Conservation (phyloP, 1,140 invertebrate species). For the Drosophila pruinosa region DNA sequence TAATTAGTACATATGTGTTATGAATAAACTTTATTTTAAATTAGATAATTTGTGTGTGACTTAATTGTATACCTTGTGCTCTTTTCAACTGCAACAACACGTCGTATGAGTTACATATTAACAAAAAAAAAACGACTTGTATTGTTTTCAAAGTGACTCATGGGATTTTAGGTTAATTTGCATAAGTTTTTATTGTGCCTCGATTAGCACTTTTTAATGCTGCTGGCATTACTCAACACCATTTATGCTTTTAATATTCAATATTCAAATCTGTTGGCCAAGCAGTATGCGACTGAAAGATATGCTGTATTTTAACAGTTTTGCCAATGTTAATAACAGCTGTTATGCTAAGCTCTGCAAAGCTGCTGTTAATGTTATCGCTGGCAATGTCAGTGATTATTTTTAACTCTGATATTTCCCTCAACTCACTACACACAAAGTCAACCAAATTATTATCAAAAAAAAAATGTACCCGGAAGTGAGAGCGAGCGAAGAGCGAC, state of each 20-base stretch:
- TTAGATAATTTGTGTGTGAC: neutral
- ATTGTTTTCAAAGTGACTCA: neutral
- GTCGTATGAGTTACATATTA: constrained; percentile 7
- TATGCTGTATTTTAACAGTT: too few relatives aligned
- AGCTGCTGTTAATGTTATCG: neutral
- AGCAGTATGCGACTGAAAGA: too few relatives aligned
- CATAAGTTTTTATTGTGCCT: too few relatives aligned
- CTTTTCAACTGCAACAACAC: neutral
- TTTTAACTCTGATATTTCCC: too few relatives aligned
- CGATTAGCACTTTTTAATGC: neutral
- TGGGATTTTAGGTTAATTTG: too few relatives aligned
- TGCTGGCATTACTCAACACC: neutral
- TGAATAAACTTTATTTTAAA: neutral
- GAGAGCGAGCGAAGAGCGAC: too few relatives aligned
- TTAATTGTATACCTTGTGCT: neutral
- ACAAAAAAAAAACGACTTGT: neutral
- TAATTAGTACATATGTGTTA: neutral
- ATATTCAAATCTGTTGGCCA: too few relatives aligned
- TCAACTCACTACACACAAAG: too few relatives aligned
- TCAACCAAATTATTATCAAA: too few relatives aligned
- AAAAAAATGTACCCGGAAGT: neutral
- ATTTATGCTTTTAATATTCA: too few relatives aligned
- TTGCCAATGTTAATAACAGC: too few relatives aligned
- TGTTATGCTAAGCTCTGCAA: neutral
- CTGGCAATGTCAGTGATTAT: neutral